Percentiles rank a stretch among this genome's conserved stretches.
These are phyloP conservation scores for Tipula lateralis DNA, from an alignment of 2,888 invertebrate genomes.

Conservation along the genomic window DNA sequence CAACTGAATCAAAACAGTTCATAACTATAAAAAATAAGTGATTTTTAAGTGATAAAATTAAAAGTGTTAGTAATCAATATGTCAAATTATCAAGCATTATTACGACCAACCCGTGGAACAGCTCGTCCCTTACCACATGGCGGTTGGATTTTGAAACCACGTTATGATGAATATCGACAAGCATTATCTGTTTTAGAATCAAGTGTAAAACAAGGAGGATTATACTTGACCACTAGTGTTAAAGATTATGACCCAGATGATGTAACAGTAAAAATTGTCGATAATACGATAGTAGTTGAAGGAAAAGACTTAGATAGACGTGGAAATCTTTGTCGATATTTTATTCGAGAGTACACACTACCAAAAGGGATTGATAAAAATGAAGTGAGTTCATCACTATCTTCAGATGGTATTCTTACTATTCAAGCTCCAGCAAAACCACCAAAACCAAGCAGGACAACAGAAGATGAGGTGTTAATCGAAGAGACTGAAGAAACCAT, in stretches of 20 bases:
- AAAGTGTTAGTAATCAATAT: background rate
- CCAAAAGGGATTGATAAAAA: conserved; percentile 65
- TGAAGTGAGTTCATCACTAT: conserved; percentile 68
- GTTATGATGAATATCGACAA: background rate
- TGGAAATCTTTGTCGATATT: conserved; percentile 74
- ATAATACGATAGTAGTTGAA: conserved; percentile 60
- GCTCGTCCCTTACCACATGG: background rate
- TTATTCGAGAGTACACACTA: conserved; percentile 64
- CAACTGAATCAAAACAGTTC: background rate
- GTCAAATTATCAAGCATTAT: conserved; percentile 1
- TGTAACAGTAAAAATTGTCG: conserved; percentile 63
- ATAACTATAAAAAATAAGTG: background rate
- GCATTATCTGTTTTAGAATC: background rate
- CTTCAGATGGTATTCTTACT: conserved; percentile 75
- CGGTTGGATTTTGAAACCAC: background rate
- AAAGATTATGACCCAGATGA: conserved; percentile 67
- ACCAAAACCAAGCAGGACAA: conserved; percentile 36
- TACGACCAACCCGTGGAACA: background rate
- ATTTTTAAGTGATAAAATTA: background rate
- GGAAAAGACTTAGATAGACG: conserved; percentile 68
- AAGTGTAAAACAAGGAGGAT: conserved; percentile 53
- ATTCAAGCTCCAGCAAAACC: conserved; percentile 59
- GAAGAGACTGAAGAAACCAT: conserved; percentile 49
- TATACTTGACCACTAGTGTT: conserved; percentile 64
- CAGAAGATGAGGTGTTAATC: conserved; percentile 52